Base-by-base conservation (phyloP, 2,113 vertebrate species). In the Gymnocephalus cernua region DNA sequence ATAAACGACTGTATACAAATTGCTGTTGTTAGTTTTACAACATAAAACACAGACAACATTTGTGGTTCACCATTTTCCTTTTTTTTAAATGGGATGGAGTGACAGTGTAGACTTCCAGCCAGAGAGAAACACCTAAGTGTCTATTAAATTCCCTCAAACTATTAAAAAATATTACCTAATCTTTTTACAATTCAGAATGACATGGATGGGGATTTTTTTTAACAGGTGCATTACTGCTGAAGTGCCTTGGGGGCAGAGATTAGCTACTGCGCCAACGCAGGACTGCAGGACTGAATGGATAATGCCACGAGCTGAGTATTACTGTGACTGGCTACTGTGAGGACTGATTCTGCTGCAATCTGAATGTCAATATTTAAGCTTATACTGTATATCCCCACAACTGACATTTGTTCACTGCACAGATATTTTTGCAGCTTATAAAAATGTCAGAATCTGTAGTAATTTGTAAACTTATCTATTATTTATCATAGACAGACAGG, bases 81-180 rank as follows among this genome's bases (percentile, higher is more conserved):
- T 32, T 32, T 41, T 41, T 29, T 4, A 58, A 29, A 32, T 1
- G 18, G 19, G 2, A 69, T 57, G 27, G 27, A 69, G 53, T 58
- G 77, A 67, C 65, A 62, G 73, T 23, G 53, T 21, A 74, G 59
- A 27, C 77, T 77, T 74, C 77, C 38, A 77, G 54, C 67, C 68
- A 65, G 62, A 74, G 63, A 76, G 50, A 77, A 80, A 71, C 74
- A 56, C 77, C 77, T 67, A 66, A 77, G 41, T 75, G 71, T 78
- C 76, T 68, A 72, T 54, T 80, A 86, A 91, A 88, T 85, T 83
- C 82, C 77, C 48, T 65, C 45, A 59, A 85, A 90, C 81, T 85
- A 69, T 89, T 82, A 79, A 72, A 54, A 91, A 91, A 90, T 91
- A 91, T 90, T 89, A 86, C 86, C 69, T 85, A 84, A 91, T 93